Evolutionary conservation across 1,140 invertebrate genomes (phyloP).

Genomic region (Fragariocoptes setiger): DNA sequence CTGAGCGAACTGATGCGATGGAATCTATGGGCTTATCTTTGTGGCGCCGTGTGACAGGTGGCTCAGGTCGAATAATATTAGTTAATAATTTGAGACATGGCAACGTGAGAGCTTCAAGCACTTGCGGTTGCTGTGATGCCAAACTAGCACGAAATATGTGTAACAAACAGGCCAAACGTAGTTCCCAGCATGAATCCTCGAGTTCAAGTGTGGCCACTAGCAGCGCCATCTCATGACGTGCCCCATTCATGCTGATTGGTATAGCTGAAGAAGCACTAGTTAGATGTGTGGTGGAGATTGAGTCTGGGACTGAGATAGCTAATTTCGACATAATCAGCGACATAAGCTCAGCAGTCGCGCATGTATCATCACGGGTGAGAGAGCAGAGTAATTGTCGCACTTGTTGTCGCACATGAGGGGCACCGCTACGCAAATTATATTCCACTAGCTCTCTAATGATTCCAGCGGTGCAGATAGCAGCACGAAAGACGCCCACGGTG

Average conservation of each 20-base stretch:
- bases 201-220: constrained; percentile 55
- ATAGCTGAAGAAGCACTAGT: constrained; percentile 40
- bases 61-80: constrained; percentile 36
- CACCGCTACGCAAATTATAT: constrained; percentile 36
- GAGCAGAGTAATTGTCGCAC: constrained; percentile 55
- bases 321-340: constrained; percentile 46
- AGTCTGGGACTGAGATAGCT: constrained; percentile 13
- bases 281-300: constrained; percentile 23
- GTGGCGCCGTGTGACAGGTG: constrained; percentile 13
- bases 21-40: constrained; percentile 13
- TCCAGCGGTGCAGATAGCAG: constrained; percentile 47
- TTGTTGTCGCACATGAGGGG: constrained; percentile 36
- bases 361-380: constrained; percentile 57
- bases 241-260: too few species aligned
- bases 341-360: constrained; percentile 53
- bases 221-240: constrained; percentile 53
- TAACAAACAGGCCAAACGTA: constrained; percentile 53
- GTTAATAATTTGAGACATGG: constrained; percentile 48
- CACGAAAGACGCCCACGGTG: constrained; percentile 37
- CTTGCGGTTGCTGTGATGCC: constrained; percentile 32
- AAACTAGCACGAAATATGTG: constrained; percentile 41
- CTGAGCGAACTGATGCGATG: constrained; percentile 10
- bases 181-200: constrained; percentile 80
- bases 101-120: constrained; percentile 39
- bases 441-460: constrained; percentile 61